A percentile compares a stretch with the other conserved stretches of the same genome.
Conservation (phyloP, 2,888 invertebrate species). For the Eurytoma californica region DNA sequence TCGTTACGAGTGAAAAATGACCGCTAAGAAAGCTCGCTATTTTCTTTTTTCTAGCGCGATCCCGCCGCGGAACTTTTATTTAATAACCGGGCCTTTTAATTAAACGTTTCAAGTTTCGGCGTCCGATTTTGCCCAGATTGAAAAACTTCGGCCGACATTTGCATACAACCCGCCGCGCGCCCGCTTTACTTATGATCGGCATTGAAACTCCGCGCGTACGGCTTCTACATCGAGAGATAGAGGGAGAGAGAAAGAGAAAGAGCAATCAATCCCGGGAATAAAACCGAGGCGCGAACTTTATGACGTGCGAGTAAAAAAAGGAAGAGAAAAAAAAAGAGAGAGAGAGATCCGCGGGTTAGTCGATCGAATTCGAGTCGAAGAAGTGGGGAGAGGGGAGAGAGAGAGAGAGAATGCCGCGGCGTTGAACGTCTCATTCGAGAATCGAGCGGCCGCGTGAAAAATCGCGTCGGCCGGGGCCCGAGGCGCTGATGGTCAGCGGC, state of each 20-base stretch:
- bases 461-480: background rate
- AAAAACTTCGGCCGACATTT: background rate
- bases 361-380: background rate
- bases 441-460: slow-evolving; percentile 3
- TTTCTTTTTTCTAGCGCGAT: background rate
- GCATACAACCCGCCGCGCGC: background rate
- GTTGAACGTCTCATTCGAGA: slow-evolving; percentile 38
- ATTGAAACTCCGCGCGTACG: too few species aligned
- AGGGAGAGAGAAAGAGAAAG: too few species aligned
- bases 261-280: background rate
- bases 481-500: background rate
- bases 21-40: slow-evolving; percentile 5
- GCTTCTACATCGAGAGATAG: too few species aligned
- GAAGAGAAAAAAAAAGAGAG: too few species aligned
- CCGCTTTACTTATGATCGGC: too few species aligned
- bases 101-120: slow-evolving; percentile 20
- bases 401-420: slow-evolving; percentile 22
- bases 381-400: slow-evolving; percentile 26
- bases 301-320: too few species aligned
- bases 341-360: background rate
- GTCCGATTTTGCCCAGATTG: background rate
- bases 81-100: slow-evolving; percentile 26
- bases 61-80: slow-evolving; percentile 1
- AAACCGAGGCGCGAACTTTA: background rate
- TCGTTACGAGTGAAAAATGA: slow-evolving; percentile 53